phyloP scores from a whole-genome alignment of 2,113 vertebrate species.

The Xiphias gladius region DNA sequence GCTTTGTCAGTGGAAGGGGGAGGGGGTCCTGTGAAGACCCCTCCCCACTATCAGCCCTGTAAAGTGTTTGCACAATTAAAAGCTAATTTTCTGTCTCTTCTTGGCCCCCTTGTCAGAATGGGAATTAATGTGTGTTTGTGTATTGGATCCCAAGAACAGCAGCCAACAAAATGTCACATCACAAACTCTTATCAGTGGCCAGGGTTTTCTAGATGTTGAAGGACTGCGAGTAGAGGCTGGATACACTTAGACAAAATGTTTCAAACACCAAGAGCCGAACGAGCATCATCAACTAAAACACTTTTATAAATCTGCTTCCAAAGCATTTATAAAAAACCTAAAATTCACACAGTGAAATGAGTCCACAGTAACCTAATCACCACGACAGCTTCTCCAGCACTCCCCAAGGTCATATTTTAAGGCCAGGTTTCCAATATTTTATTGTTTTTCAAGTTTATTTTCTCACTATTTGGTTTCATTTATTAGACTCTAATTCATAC shows the following conservation, averaged over 20 bases:
- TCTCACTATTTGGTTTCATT: slow-evolving; percentile 71
- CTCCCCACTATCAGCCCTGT: slow-evolving; percentile 41
- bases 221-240: slow-evolving; percentile 2
- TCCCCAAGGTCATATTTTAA: slow-evolving; percentile 39
- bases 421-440: slow-evolving; percentile 53
- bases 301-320: slow-evolving; percentile 58
- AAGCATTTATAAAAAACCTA: slow-evolving; percentile 53
- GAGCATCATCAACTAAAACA: slow-evolving; percentile 33
- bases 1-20: not conserved
- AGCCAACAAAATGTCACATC: slow-evolving; percentile 38
- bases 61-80: slow-evolving; percentile 57
- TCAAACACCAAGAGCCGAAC: slow-evolving; percentile 3
- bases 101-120: slow-evolving; percentile 25
- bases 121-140: slow-evolving; percentile 21
- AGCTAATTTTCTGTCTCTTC: slow-evolving; percentile 47
- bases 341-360: slow-evolving; percentile 32
- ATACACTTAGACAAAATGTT: slow-evolving; percentile 10
- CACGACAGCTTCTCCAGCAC: slow-evolving; percentile 25
- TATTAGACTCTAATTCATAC: slow-evolving; percentile 69
- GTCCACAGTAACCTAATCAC: slow-evolving; percentile 54
- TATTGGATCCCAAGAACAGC: not conserved
- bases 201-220: slow-evolving; percentile 19
- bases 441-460: slow-evolving; percentile 72
- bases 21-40: not conserved
- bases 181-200: not conserved